A percentile compares a stretch with the other conserved stretches of the same genome.
Evolutionary conservation across 1,140 invertebrate genomes (phyloP).

Genomic region (Leptopilina boulardi): DNA sequence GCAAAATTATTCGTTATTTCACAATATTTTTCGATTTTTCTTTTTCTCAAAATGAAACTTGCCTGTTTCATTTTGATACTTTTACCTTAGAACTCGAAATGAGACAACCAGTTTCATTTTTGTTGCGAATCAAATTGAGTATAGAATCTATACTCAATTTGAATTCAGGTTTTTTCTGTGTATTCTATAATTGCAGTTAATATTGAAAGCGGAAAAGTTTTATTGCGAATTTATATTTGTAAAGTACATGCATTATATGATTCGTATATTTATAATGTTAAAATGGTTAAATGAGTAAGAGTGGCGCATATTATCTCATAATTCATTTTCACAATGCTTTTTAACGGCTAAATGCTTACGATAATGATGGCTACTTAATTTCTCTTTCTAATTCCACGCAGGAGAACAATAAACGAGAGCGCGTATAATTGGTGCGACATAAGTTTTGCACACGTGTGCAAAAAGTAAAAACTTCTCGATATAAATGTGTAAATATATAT

Average conservation of each 20-base stretch:
- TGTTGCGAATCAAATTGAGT: too few relatives aligned
- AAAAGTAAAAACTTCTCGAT: slow-evolving; percentile 19
- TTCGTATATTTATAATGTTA: background rate
- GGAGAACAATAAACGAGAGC: slow-evolving; percentile 8
- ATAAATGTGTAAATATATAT: too few relatives aligned
- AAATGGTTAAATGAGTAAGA: background rate
- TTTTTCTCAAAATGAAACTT: too few relatives aligned
- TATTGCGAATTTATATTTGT: background rate
- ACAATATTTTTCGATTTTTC: too few relatives aligned
- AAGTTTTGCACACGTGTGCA: background rate
- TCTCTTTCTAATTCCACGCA: background rate
- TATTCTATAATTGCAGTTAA: slow-evolving; percentile 3
- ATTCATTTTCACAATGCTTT: background rate
- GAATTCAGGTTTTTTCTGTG: too few relatives aligned
- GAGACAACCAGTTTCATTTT: too few relatives aligned
- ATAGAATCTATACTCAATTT: too few relatives aligned
- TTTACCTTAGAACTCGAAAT: too few relatives aligned
- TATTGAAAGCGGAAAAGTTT: slow-evolving; percentile 1
- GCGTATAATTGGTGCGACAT: background rate
- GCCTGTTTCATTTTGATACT: too few relatives aligned
- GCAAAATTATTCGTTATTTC: too few relatives aligned
- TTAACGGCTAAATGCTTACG: background rate
- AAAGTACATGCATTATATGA: slow-evolving; percentile 10
- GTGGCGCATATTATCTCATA: background rate
- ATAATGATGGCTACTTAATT: background rate